phyloP scores from a whole-genome alignment of 2,888 invertebrate genomes.

The Scaptomyza cyrtandrae region DNA sequence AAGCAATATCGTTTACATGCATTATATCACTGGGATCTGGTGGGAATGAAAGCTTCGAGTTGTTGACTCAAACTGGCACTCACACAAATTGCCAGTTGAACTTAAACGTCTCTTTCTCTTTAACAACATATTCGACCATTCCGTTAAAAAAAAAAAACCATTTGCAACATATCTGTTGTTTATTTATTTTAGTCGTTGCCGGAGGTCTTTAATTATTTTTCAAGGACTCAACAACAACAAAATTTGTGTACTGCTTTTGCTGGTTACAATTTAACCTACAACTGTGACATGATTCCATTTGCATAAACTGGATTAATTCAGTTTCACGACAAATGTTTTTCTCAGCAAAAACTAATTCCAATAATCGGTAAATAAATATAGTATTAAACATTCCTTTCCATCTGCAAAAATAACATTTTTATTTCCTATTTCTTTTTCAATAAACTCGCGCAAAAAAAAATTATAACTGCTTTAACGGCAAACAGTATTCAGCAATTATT shows the following conservation, averaged over 20 bases:
- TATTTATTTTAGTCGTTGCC: slow-evolving; percentile 35
- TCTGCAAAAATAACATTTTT: slow-evolving; percentile 2
- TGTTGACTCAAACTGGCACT: slow-evolving; percentile 46
- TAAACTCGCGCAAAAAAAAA: slow-evolving; percentile 14
- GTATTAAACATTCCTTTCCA: not conserved
- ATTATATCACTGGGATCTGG: slow-evolving; percentile 39
- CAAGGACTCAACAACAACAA: slow-evolving; percentile 15
- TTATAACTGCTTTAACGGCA: slow-evolving; percentile 30
- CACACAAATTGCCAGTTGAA: slow-evolving; percentile 66
- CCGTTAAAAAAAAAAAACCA: slow-evolving; percentile 1
- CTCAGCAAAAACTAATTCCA: not conserved
- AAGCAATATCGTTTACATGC: slow-evolving; percentile 78
- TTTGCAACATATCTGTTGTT: slow-evolving; percentile 12
- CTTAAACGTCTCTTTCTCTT: slow-evolving; percentile 14
- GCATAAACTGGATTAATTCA: not conserved
- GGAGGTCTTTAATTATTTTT: slow-evolving; percentile 49
- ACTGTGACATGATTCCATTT: not conserved
- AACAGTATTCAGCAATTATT: slow-evolving; percentile 28
- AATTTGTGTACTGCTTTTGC: not conserved
- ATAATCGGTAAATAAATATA: slow-evolving; percentile 13
- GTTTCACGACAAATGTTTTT: not conserved
- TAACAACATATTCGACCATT: slow-evolving; percentile 8
- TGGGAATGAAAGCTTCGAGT: not conserved
- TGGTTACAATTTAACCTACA: not conserved
- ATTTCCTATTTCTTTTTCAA: too few species aligned